A percentile compares a stretch with the other conserved stretches of the same genome.
These are phyloP conservation scores for Charanyca ferruginea DNA, from an alignment of 2,888 invertebrate genomes.

Conservation along the genomic window DNA sequence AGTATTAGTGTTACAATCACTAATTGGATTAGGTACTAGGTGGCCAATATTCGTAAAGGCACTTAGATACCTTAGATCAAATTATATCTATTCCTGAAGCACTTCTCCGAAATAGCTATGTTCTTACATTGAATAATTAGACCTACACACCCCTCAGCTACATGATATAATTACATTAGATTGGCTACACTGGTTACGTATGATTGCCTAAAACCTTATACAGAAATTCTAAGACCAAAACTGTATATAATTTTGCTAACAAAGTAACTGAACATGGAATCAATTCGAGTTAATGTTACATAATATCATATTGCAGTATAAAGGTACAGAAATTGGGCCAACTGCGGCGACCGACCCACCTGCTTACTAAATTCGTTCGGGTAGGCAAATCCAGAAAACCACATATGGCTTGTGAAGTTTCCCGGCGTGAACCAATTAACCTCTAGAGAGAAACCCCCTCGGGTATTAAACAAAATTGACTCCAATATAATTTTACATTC, in stretches of 20 bases:
- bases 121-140: neutral
- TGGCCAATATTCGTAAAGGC: conserved; percentile 6
- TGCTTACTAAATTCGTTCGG: conserved; percentile 73
- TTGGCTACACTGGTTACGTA: conserved; percentile 10
- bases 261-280: conserved; percentile 66
- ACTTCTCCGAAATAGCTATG: conserved; percentile 11
- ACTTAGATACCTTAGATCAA: conserved; percentile 24
- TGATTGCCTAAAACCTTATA: conserved; percentile 27
- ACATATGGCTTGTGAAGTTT: conserved; percentile 82
- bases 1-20: conserved; percentile 22
- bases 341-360: conserved; percentile 61
- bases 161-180: conserved; percentile 31
- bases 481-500: conserved; percentile 82
- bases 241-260: conserved; percentile 45
- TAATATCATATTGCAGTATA: conserved; percentile 72
- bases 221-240: conserved; percentile 34
- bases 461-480: conserved; percentile 83
- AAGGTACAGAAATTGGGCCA: conserved; percentile 69
- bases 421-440: conserved; percentile 81
- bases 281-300: conserved; percentile 67
- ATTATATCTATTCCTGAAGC: conserved; percentile 23
- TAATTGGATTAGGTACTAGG: conserved; percentile 22
- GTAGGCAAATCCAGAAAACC: conserved; percentile 80
- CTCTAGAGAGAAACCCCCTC: conserved; percentile 71
- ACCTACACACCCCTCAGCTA: conserved; percentile 5